Conservation (phyloP, 2,113 vertebrate species). For the Cavia aperea region DNA sequence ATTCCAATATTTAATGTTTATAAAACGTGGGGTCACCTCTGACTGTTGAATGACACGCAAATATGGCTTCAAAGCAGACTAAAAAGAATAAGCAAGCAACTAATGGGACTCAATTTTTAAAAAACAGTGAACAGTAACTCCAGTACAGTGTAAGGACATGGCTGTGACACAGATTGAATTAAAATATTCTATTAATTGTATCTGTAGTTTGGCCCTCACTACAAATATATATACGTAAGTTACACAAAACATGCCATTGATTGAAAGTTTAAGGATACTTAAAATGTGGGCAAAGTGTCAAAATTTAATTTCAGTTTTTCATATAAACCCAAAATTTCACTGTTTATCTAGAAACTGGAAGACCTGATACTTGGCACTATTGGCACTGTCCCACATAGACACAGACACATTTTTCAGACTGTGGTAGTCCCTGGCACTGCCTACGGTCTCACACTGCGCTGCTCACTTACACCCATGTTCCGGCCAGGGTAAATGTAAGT, state of each 20-base stretch:
- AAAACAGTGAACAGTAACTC: not conserved
- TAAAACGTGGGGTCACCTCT: not conserved
- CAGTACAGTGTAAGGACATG: not conserved
- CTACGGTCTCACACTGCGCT: not conserved
- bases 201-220: not conserved
- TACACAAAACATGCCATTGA: not conserved
- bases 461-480: not conserved
- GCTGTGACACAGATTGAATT: not conserved
- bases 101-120: not conserved
- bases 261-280: not conserved
- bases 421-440: too few relatives aligned
- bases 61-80: not conserved
- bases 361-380: not conserved
- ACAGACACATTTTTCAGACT: not conserved
- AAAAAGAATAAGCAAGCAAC: not conserved
- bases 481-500: not conserved
- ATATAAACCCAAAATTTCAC: not conserved
- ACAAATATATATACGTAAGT: not conserved
- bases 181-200: not conserved
- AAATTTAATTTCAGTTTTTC: conserved; percentile 27
- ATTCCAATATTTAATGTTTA: not conserved
- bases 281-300: not conserved
- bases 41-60: not conserved
- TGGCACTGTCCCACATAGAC: not conserved
- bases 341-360: conserved; percentile 17